These are phyloP conservation scores for Aegithalos caudatus DNA, from an alignment of 2,113 vertebrate species.

Conservation along the genomic window DNA sequence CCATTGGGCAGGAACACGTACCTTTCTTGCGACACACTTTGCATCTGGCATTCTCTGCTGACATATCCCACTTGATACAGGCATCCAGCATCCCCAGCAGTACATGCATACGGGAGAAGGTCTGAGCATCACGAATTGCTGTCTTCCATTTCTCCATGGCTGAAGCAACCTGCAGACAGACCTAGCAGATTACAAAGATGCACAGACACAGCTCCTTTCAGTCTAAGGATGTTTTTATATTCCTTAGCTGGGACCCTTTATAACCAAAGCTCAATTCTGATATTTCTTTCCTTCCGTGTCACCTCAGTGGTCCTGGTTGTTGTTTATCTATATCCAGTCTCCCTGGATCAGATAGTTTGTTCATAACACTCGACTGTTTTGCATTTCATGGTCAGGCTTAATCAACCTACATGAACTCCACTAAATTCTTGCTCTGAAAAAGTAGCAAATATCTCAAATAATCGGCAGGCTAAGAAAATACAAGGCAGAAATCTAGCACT, in stretches of 20 bases:
- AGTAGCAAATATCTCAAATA: not conserved
- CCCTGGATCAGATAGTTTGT: not conserved
- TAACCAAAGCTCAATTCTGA: not conserved
- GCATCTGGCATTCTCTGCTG: conserved; percentile 94
- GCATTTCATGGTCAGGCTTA: not conserved
- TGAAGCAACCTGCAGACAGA: conserved; percentile 86
- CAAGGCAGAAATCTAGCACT: not conserved
- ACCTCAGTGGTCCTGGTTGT: not conserved
- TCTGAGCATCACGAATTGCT: conserved; percentile 91
- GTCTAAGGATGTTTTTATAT: not conserved
- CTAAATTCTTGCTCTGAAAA: conserved; percentile 11
- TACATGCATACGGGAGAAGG: conserved; percentile 95
- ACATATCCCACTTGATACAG: conserved; percentile 99
- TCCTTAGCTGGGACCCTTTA: not conserved
- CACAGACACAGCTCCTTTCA: not conserved
- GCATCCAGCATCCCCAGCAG: conserved; percentile 96
- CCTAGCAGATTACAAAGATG: not conserved
- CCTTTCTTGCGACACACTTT: conserved; percentile 99
- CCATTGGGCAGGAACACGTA: not conserved
- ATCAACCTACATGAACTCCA: not conserved
- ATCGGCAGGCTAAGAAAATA: conserved; percentile 29
- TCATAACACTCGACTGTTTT: not conserved
- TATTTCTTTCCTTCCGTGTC: not conserved
- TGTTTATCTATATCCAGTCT: not conserved
- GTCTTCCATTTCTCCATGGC: conserved; percentile 94